Percentiles rank a stretch among this genome's conserved stretches.
Conservation (phyloP, 35 echinoderm and acorn worm genomes). For the Patiria miniata region DNA sequence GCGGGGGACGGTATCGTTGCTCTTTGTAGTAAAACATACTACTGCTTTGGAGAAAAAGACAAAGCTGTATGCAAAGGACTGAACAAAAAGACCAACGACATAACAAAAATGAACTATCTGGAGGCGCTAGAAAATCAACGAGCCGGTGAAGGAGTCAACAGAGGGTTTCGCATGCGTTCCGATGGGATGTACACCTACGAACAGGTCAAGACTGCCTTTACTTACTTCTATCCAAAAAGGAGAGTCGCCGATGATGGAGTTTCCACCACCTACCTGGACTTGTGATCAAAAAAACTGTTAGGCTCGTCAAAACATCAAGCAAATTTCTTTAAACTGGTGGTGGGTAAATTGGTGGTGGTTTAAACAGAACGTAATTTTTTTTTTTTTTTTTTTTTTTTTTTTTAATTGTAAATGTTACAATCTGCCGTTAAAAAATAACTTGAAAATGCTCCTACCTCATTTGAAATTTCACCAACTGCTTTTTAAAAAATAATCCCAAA, state of each 20-base stretch:
- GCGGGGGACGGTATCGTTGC: constrained; percentile 33
- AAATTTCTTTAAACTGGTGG: no score
- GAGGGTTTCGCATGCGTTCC: neutral
- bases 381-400: no score
- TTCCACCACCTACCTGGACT: constrained; percentile 43
- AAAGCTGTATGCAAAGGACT: constrained; percentile 35
- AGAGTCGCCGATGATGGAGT: constrained; percentile 47
- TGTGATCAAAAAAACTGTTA: constrained; percentile 1
- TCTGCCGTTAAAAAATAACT: no score
- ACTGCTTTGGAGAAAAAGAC: constrained; percentile 40
- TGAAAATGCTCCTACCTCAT: no score
- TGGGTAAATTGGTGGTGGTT: no score
- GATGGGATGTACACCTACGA: constrained; percentile 50
- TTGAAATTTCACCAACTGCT: no score
- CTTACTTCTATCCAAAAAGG: constrained; percentile 64
- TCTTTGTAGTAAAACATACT: constrained; percentile 48
- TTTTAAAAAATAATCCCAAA: no score
- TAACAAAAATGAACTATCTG: neutral
- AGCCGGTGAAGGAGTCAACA: constrained; percentile 8
- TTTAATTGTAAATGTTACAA: no score
- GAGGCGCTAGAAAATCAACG: neutral
- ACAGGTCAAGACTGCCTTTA: constrained; percentile 47
- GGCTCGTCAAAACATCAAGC: no score
- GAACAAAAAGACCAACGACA: constrained; percentile 25
- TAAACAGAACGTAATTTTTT: no score